A percentile compares a stretch with the other conserved stretches of the same genome.
These are phyloP conservation scores for Sphinx pinastri DNA, from an alignment of 2,888 invertebrate genomes.

Conservation along the genomic window DNA sequence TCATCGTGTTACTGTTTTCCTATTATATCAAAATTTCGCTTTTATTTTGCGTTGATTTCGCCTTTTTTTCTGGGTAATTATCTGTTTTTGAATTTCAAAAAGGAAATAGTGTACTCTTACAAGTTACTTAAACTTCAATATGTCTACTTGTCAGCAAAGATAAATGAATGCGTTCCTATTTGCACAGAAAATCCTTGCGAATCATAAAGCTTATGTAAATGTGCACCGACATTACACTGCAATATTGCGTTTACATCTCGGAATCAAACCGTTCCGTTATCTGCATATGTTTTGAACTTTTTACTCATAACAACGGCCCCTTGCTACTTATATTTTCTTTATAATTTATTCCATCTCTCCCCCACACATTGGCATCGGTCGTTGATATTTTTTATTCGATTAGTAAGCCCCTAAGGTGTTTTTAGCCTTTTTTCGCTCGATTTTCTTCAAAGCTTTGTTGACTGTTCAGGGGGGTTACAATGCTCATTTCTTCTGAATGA, in stretches of 20 bases:
- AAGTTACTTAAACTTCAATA: slow-evolving; percentile 31
- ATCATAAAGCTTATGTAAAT: slow-evolving; percentile 17
- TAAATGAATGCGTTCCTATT: neutral
- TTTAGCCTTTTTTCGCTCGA: slow-evolving; percentile 85
- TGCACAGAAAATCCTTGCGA: slow-evolving; percentile 1
- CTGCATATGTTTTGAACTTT: slow-evolving; percentile 76
- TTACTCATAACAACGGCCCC: slow-evolving; percentile 77
- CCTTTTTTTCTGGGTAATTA: slow-evolving; percentile 50
- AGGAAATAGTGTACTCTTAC: slow-evolving; percentile 32
- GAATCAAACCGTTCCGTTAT: slow-evolving; percentile 66
- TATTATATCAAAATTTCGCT: slow-evolving; percentile 73
- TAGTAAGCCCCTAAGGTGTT: slow-evolving; percentile 85
- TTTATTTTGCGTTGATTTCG: slow-evolving; percentile 58
- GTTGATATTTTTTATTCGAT: slow-evolving; percentile 86
- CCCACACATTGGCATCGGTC: slow-evolving; percentile 83
- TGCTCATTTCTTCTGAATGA: slow-evolving; percentile 82
- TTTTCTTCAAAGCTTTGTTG: slow-evolving; percentile 84
- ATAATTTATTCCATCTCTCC: slow-evolving; percentile 83
- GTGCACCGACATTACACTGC: slow-evolving; percentile 32
- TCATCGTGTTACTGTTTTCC: slow-evolving; percentile 83
- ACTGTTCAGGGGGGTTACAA: slow-evolving; percentile 79
- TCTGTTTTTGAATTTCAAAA: slow-evolving; percentile 40
- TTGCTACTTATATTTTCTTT: slow-evolving; percentile 82
- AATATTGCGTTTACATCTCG: slow-evolving; percentile 61
- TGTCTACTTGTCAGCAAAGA: neutral